A percentile compares a stretch with the other conserved stretches of the same genome.
phyloP scores from a whole-genome alignment of 2,113 vertebrate species.

The Todiramphus saurophagus region DNA sequence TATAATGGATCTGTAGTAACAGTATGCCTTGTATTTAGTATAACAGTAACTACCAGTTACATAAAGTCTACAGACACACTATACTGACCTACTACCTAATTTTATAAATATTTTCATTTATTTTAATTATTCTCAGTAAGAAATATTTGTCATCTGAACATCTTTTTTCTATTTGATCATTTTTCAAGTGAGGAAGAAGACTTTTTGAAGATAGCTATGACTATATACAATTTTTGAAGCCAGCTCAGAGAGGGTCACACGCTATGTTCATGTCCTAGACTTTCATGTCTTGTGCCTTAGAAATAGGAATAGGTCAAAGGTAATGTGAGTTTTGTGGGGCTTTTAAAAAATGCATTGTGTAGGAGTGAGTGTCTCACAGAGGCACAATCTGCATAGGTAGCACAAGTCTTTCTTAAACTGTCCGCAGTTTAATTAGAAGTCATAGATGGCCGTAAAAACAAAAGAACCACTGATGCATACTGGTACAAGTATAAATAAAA shows the following conservation, averaged over 20 bases:
- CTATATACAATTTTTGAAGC: background rate
- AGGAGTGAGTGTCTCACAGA: background rate
- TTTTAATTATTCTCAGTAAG: background rate
- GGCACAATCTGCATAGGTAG: background rate
- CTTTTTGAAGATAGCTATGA: background rate
- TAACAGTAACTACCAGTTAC: background rate
- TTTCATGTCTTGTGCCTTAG: background rate
- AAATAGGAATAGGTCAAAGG: background rate
- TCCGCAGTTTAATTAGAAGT: background rate
- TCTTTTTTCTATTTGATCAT: background rate
- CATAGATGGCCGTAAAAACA: background rate
- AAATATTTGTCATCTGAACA: background rate
- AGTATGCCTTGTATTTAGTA: background rate
- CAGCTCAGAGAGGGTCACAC: background rate
- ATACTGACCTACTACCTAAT: background rate
- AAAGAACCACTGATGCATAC: background rate
- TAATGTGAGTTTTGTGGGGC: background rate
- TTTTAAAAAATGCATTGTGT: background rate
- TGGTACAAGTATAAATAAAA: background rate
- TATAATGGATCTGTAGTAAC: constrained; percentile 1
- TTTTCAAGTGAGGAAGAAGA: background rate
- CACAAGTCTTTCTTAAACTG: background rate
- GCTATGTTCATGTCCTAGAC: background rate
- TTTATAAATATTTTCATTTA: background rate
- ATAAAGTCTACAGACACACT: background rate